Conservation (phyloP, 92 coral and sea anemone species). For the Bergia sp. region DNA sequence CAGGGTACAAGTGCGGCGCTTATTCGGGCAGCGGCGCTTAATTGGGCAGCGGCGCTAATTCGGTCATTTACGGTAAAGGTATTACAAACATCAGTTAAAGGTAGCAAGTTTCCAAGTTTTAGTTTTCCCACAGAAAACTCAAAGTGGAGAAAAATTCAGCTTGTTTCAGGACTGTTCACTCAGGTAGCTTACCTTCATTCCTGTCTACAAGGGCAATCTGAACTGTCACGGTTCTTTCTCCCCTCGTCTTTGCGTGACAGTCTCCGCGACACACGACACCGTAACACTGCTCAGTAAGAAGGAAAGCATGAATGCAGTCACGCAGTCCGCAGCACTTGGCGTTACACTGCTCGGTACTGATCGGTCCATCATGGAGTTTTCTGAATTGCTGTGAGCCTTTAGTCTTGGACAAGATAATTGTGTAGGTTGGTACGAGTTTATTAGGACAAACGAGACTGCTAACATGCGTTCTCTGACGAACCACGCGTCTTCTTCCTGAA, state of each 20-base stretch:
- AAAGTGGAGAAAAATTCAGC: no score
- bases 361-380: constrained; percentile 33
- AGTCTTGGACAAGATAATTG: not conserved
- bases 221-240: not conserved
- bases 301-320: constrained; percentile 15
- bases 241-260: constrained; percentile 12
- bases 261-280: constrained; percentile 28
- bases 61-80: no score
- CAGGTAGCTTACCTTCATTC: not conserved
- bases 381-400: not conserved
- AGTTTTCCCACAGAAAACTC: no score
- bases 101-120: no score
- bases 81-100: no score
- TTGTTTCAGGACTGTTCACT: no score
- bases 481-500: constrained; percentile 11
- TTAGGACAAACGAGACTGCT: not conserved
- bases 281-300: constrained; percentile 20
- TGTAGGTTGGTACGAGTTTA: constrained; percentile 3
- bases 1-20: no score
- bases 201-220: constrained; percentile 28
- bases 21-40: no score
- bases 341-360: constrained; percentile 30
- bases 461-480: not conserved
- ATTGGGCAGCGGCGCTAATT: no score
- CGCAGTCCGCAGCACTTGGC: constrained; percentile 30